These are phyloP conservation scores for Hippocampus zosterae DNA, from an alignment of 2,113 vertebrate genomes.

Conservation along the genomic window DNA sequence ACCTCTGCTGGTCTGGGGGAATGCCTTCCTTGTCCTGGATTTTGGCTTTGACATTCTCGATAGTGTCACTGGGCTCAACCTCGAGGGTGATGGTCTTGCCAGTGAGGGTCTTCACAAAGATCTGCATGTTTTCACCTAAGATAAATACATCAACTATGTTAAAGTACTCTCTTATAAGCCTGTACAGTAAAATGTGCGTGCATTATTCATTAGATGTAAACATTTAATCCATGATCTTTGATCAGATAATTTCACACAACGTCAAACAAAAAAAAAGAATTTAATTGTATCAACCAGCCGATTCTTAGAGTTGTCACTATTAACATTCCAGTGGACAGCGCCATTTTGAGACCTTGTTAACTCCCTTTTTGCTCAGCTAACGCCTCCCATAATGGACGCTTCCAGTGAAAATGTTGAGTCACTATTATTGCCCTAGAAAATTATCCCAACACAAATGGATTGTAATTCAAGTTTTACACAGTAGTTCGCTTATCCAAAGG, in stretches of 20 bases:
- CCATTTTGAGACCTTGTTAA: constrained; percentile 61
- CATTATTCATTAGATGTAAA: not conserved
- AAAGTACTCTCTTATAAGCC: not conserved
- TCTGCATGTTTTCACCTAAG: constrained; percentile 28
- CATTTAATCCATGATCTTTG: not conserved
- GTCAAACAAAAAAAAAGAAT: not conserved
- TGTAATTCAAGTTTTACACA: not conserved
- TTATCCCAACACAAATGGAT: not conserved
- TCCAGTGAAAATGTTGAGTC: constrained; percentile 45
- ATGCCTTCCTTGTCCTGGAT: constrained; percentile 3
- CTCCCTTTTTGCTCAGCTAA: constrained; percentile 49
- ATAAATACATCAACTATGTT: not conserved
- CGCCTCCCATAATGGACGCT: constrained; percentile 42
- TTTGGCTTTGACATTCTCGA: not conserved
- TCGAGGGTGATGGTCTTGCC: constrained; percentile 2
- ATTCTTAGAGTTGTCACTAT: too few species aligned
- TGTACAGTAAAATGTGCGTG: not conserved
- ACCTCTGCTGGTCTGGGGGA: not conserved
- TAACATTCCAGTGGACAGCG: constrained; percentile 31
- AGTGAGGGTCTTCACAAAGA: constrained; percentile 3
- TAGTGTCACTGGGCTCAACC: not conserved
- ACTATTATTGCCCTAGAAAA: constrained; percentile 1
- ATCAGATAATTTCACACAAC: not conserved
- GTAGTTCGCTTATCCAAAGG: not conserved
- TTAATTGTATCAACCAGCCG: not conserved